These are phyloP conservation scores for Hedychridium roseum DNA, from an alignment of 2,888 invertebrate genomes.

Conservation along the genomic window DNA sequence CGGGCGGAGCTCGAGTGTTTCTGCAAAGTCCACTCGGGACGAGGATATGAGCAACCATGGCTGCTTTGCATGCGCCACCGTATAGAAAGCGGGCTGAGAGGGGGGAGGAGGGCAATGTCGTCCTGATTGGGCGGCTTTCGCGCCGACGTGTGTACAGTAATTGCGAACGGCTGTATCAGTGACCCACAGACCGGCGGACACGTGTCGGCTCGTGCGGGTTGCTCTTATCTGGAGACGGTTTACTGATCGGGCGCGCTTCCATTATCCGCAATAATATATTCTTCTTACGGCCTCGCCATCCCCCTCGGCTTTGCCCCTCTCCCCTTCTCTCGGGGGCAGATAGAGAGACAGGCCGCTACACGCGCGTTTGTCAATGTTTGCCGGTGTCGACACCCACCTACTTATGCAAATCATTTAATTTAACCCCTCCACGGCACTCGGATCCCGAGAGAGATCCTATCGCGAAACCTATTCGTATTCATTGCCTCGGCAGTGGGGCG, in stretches of 20 bases:
- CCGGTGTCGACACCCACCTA: slow-evolving; percentile 64
- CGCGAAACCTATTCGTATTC: slow-evolving; percentile 64
- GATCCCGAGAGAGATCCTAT: slow-evolving; percentile 59
- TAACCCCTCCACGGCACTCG: slow-evolving; percentile 52
- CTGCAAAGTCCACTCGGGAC: no score
- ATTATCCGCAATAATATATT: slow-evolving; percentile 63
- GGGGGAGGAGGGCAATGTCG: slow-evolving; percentile 38
- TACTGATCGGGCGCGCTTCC: slow-evolving; percentile 47
- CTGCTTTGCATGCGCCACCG: no score
- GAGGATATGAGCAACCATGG: no score
- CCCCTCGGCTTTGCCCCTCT: slow-evolving; percentile 24
- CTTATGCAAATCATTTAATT: slow-evolving; percentile 65
- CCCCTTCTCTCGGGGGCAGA: slow-evolving; percentile 6
- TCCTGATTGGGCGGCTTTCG: slow-evolving; percentile 25
- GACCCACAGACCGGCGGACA: slow-evolving; percentile 49
- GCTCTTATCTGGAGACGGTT: slow-evolving; percentile 50
- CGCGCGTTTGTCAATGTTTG: slow-evolving; percentile 64
- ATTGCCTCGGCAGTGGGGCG: slow-evolving; percentile 51
- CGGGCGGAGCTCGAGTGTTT: no score
- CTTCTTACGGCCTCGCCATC: slow-evolving; percentile 50
- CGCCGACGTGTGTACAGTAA: slow-evolving; percentile 45
- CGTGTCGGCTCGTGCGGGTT: slow-evolving; percentile 49
- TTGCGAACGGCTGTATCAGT: slow-evolving; percentile 59
- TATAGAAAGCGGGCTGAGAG: slow-evolving; percentile 31
- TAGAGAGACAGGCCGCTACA: slow-evolving; percentile 29